Evolutionary conservation across 37 sponge, comb jelly and placozoan species (phyloP).

Genomic region (Eunapius fragilis): DNA sequence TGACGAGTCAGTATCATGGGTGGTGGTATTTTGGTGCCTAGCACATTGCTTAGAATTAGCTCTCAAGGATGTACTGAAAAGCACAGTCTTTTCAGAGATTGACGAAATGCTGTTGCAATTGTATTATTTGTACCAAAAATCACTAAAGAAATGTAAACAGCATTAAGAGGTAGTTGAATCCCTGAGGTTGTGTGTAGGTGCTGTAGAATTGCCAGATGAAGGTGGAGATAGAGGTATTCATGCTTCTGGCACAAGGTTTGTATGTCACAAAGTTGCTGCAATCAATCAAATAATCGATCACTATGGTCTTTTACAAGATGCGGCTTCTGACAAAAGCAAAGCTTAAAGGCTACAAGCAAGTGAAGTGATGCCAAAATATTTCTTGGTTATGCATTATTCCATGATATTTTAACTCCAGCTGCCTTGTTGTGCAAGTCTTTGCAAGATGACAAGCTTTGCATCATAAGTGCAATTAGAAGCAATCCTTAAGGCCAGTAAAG

Average conservation of each 20-base stretch:
- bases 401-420: background rate
- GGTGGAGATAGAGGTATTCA: conserved; percentile 13
- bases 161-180: too few species aligned
- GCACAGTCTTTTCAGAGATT: too few species aligned
- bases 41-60: too few species aligned
- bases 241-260: conserved; percentile 45
- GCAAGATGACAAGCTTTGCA: conserved; percentile 46
- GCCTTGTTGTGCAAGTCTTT: conserved; percentile 22
- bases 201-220: background rate
- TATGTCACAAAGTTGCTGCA: conserved; percentile 35
- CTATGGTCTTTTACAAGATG: conserved; percentile 11
- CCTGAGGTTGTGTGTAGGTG: too few species aligned
- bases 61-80: too few species aligned
- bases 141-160: too few species aligned
- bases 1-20: too few species aligned
- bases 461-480: conserved; percentile 16
- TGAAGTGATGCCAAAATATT: conserved; percentile 13
- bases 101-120: too few species aligned
- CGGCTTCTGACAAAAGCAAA: conserved; percentile 27
- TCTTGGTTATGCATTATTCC: conserved; percentile 24
- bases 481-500: conserved; percentile 32
- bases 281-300: conserved; percentile 6
- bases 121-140: too few species aligned
- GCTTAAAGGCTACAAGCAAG: conserved; percentile 31
- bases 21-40: too few species aligned